Conservation (phyloP, 2,113 vertebrate species). For the Ictidomys tridecemlineatus region DNA sequence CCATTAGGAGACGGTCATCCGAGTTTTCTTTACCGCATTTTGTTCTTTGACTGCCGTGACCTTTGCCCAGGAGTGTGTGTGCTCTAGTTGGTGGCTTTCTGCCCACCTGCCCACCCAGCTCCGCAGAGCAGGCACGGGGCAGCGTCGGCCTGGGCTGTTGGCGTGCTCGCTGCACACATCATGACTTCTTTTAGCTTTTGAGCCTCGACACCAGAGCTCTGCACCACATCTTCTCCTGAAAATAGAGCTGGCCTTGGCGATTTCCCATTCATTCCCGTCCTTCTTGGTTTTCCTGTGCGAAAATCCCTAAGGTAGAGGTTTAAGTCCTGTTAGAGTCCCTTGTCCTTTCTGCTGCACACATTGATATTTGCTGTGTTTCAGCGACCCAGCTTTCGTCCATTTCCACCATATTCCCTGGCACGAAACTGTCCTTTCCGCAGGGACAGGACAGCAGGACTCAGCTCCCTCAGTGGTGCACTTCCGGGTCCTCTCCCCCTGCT, state of each 20-base stretch:
- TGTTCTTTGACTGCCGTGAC: not conserved
- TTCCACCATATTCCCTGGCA: too few species aligned
- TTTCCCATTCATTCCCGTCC: not conserved
- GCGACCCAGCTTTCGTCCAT: too few species aligned
- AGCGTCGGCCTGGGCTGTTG: rapidly evolving
- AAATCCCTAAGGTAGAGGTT: not conserved
- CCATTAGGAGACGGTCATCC: not conserved
- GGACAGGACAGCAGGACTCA: not conserved
- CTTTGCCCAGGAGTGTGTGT: not conserved
- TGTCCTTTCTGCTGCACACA: not conserved
- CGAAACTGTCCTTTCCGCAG: not conserved
- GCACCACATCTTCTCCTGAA: not conserved
- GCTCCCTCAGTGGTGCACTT: rapidly evolving
- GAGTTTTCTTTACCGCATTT: not conserved
- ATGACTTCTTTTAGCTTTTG: not conserved
- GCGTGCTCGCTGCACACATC: not conserved
- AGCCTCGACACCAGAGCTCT: not conserved
- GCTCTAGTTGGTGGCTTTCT: not conserved
- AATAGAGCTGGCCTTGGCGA: not conserved
- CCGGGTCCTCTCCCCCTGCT: rapidly evolving
- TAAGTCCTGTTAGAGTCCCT: not conserved
- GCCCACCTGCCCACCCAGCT: not conserved
- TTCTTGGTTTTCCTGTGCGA: not conserved
- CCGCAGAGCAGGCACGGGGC: rapidly evolving
- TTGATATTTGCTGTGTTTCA: slow-evolving; percentile 12